These are phyloP conservation scores for Caenorhabditis japonica DNA, from an alignment of 2,888 invertebrate species.

Conservation along the genomic window DNA sequence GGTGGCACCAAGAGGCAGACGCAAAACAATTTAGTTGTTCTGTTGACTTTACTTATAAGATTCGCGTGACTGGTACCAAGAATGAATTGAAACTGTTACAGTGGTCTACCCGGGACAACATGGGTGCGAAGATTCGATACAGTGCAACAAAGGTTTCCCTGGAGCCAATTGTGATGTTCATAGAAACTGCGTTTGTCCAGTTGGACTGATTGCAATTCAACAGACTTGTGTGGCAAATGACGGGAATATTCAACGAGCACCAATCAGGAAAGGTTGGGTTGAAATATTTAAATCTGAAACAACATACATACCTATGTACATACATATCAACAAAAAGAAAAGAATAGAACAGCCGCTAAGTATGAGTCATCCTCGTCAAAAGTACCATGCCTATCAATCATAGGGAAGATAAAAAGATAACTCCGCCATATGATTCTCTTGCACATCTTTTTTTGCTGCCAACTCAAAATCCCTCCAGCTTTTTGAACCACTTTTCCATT, in stretches of 20 bases:
- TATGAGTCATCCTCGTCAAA: conserved; percentile 34
- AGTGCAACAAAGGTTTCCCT: conserved; percentile 71
- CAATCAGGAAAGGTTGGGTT: conserved; percentile 24
- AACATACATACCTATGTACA: too few species aligned
- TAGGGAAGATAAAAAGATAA: conserved; percentile 35
- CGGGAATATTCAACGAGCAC: conserved; percentile 4
- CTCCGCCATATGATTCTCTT: conserved; percentile 45
- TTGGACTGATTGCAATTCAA: conserved; percentile 64
- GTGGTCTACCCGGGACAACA: conserved; percentile 72
- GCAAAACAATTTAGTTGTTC: too few species aligned
- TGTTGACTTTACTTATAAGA: conserved; percentile 30
- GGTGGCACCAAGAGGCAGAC: conserved; percentile 18
- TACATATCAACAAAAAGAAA: too few species aligned
- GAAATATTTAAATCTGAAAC: too few species aligned
- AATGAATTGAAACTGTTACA: conserved; percentile 44
- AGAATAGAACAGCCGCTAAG: conserved; percentile 22
- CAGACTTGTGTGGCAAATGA: conserved; percentile 64
- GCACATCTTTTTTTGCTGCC: conserved; percentile 24
- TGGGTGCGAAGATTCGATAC: conserved; percentile 72
- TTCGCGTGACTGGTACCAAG: neutral
- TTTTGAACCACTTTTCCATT: neutral
- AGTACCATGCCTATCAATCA: conserved; percentile 48
- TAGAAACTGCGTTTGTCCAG: conserved; percentile 71
- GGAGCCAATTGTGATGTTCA: conserved; percentile 68
- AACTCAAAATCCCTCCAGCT: conserved; percentile 13